Base-by-base conservation (phyloP, 2,113 vertebrate species). In the Pomatostomus ruficeps region DNA sequence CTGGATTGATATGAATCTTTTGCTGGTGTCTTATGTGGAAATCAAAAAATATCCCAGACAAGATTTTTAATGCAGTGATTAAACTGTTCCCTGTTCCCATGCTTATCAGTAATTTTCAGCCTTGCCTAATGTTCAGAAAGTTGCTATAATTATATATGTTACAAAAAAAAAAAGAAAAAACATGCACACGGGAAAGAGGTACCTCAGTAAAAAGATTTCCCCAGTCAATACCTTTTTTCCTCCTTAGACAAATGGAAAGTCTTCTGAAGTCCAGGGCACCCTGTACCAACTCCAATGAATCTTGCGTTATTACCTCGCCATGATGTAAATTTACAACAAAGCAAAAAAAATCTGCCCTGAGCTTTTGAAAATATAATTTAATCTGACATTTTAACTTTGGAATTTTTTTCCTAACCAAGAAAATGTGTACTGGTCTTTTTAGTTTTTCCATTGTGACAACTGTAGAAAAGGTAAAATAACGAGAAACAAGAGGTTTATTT, bases 171-270 rank as follows among this genome's bases (percentile, higher is more conserved):
- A 33, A 33, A 51, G 33, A 35, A 19, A 26, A 14, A 15, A 36
- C 21, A 45, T 8, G 5, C 18, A 54, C 0, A 2, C 1, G 3
- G 5, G 6, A 46, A 91, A 85, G 33, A 48, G 4, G n/a, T 18
- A 70, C 18, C 8, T 85, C 17, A 51, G 14, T 40, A n/a, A 65
- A 86, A 83, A 48, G 7, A 57, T 63, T 88, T 83, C 8, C 7
- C 35, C 18, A 62, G 14, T n/a, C 59, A 73, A 36, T 42, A 74
- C 51, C 7, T 36, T 61, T 73, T 71, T 45, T 77, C 8, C 15
- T 74, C 16, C 62, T 78, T n/a, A 35, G 21, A 28, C 9, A 61
- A 77, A 65, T 28, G 12, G 28, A 65, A 95, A 83, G 3, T 21
- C 29, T 71, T 35, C 55, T 86, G 28, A 91, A 89, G 43, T 52